Percentiles rank a stretch among this genome's conserved stretches.
phyloP scores from a whole-genome alignment of 2,113 vertebrate genomes.

The Paracanthobrama guichenoti region DNA sequence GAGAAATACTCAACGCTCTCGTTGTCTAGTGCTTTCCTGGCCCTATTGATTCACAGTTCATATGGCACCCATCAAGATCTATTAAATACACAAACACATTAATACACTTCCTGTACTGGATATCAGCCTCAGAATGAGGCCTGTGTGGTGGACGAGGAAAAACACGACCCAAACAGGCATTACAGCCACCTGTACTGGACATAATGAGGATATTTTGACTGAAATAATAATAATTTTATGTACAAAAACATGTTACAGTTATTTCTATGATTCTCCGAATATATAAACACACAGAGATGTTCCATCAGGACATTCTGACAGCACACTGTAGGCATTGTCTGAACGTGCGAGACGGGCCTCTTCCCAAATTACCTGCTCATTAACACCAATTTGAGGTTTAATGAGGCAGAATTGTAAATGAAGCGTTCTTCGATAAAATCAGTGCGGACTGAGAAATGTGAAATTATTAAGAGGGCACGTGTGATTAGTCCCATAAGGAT shows the following conservation, averaged over 20 bases:
- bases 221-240: slow-evolving; percentile 45
- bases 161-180: not conserved
- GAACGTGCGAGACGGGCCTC: slow-evolving; percentile 43
- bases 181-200: slow-evolving; percentile 1
- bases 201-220: slow-evolving; percentile 52
- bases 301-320: slow-evolving; percentile 46
- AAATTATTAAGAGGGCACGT: slow-evolving; percentile 45
- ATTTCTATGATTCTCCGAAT: slow-evolving; percentile 46
- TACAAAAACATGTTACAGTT: slow-evolving; percentile 49
- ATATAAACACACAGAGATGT: slow-evolving; percentile 33
- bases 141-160: not conserved
- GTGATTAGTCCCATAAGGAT: slow-evolving; percentile 35
- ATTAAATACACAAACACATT: slow-evolving; percentile 67
- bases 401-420: slow-evolving; percentile 54
- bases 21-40: slow-evolving; percentile 8
- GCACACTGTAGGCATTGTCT: slow-evolving; percentile 54
- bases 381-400: slow-evolving; percentile 58
- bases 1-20: not conserved
- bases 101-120: slow-evolving; percentile 53
- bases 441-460: slow-evolving; percentile 19
- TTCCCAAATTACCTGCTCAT: slow-evolving; percentile 53
- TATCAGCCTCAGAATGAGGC: slow-evolving; percentile 35
- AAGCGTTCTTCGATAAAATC: slow-evolving; percentile 40
- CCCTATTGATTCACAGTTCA: slow-evolving; percentile 55
- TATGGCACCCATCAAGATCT: slow-evolving; percentile 73